Conservation (phyloP, 2,888 invertebrate genomes). For the Cinara cedri region DNA sequence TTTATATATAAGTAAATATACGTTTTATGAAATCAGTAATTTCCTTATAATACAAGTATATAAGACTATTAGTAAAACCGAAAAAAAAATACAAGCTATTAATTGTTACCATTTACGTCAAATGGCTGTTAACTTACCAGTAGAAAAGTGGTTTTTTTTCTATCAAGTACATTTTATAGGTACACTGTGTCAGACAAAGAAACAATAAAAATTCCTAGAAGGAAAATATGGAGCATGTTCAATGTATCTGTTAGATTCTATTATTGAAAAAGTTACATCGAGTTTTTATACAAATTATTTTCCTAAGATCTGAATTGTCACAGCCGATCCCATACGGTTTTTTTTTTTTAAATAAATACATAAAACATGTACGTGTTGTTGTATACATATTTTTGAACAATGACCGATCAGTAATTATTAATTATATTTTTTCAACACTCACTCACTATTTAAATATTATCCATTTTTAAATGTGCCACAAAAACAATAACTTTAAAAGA, state of each 20-base stretch:
- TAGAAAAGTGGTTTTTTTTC: constrained; percentile 41
- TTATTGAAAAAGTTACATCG: constrained; percentile 12
- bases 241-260: constrained; percentile 15
- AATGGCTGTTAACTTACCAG: constrained; percentile 7
- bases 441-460: too few species aligned
- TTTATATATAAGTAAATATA: too few species aligned
- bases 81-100: constrained; percentile 45
- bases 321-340: neutral
- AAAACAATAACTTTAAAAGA: neutral
- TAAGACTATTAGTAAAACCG: constrained; percentile 11
- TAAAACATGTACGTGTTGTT: neutral
- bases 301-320: constrained; percentile 38
- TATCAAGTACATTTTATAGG: constrained; percentile 31
- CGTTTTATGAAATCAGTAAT: too few species aligned
- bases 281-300: constrained; percentile 4
- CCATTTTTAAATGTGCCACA: too few species aligned
- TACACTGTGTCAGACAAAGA: constrained; percentile 31
- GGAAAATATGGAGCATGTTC: constrained; percentile 39
- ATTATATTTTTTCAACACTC: too few species aligned
- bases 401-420: too few species aligned
- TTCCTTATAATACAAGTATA: neutral
- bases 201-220: constrained; percentile 34
- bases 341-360: constrained; percentile 16
- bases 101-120: constrained; percentile 49
- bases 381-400: too few species aligned